Percentiles rank a stretch among this genome's conserved stretches.
These are phyloP conservation scores for Morpho helenor DNA, from an alignment of 2,888 invertebrate genomes.

Conservation along the genomic window DNA sequence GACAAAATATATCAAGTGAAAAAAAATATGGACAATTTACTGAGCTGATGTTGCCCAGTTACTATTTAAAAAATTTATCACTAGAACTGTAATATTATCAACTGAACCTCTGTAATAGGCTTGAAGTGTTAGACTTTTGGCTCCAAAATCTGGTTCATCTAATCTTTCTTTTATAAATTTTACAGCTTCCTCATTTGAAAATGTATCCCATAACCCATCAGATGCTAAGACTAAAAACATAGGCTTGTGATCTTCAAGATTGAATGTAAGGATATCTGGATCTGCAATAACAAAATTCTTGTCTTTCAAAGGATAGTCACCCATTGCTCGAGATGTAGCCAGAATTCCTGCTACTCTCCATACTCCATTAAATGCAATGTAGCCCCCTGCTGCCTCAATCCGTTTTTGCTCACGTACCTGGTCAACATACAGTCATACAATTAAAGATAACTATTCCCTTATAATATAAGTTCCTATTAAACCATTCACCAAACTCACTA, in stretches of 20 bases:
- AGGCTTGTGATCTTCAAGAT: slow-evolving; percentile 91
- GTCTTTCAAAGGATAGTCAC: slow-evolving; percentile 97
- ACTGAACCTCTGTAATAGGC: slow-evolving; percentile 95
- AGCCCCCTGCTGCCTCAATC: slow-evolving; percentile 97
- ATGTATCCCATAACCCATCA: slow-evolving; percentile 98
- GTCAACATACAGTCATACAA: slow-evolving; percentile 5
- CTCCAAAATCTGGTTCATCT: slow-evolving; percentile 92
- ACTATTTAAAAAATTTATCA: slow-evolving; percentile 88
- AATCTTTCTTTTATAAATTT: slow-evolving; percentile 91
- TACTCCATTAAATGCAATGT: slow-evolving; percentile 96
- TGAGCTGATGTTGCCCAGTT: slow-evolving; percentile 42
- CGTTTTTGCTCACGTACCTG: slow-evolving; percentile 93
- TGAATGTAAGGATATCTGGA: slow-evolving; percentile 96
- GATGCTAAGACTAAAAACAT: slow-evolving; percentile 95
- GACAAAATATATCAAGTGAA: background rate
- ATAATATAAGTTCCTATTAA: no score
- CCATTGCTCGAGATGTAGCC: slow-evolving; percentile 95
- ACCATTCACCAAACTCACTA: no score
- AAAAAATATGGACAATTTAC: slow-evolving; percentile 11
- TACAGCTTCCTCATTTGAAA: slow-evolving; percentile 96
- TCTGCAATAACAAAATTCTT: slow-evolving; percentile 96
- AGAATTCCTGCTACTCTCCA: slow-evolving; percentile 97
- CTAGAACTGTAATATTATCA: slow-evolving; percentile 96
- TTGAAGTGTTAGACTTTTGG: slow-evolving; percentile 93
- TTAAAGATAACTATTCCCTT: no score